Evolutionary conservation across 2,888 invertebrate genomes (phyloP).

Genomic region (Drosophila monieri): DNA sequence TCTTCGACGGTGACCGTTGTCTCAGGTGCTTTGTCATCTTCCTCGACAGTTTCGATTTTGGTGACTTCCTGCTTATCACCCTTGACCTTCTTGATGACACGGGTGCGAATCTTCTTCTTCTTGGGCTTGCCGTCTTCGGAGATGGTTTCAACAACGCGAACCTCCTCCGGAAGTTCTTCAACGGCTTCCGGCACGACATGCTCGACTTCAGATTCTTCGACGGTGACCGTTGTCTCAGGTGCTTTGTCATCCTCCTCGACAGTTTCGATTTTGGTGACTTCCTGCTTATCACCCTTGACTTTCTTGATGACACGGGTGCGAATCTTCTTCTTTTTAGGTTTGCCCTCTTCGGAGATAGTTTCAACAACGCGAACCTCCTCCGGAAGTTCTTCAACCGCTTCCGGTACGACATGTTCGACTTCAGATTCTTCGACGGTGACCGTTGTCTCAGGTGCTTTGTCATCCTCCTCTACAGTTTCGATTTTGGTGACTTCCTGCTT

Average conservation of each 20-base stretch:
- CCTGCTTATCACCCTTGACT: conserved; percentile 41
- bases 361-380: conserved; percentile 35
- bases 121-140: too few species aligned
- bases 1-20: too few species aligned
- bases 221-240: conserved; percentile 33
- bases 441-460: conserved; percentile 27
- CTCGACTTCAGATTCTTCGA: conserved; percentile 12
- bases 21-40: too few species aligned
- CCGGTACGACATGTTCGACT: conserved; percentile 13
- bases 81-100: too few species aligned
- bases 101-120: too few species aligned
- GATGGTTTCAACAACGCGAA: too few species aligned
- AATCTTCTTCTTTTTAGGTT: conserved; percentile 38
- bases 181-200: too few species aligned
- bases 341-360: conserved; percentile 30
- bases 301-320: conserved; percentile 41
- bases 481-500: conserved; percentile 42
- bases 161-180: too few species aligned
- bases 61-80: too few species aligned
- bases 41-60: too few species aligned
- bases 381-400: conserved; percentile 27
- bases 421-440: conserved; percentile 33
- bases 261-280: conserved; percentile 41
- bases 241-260: conserved; percentile 36
- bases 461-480: conserved; percentile 39